Evolutionary conservation across 2,797 vertebrate species (phyloP), one percentile per base, ranked within the genome.

Genomic region (Geotrypetes seraphini): DNA sequence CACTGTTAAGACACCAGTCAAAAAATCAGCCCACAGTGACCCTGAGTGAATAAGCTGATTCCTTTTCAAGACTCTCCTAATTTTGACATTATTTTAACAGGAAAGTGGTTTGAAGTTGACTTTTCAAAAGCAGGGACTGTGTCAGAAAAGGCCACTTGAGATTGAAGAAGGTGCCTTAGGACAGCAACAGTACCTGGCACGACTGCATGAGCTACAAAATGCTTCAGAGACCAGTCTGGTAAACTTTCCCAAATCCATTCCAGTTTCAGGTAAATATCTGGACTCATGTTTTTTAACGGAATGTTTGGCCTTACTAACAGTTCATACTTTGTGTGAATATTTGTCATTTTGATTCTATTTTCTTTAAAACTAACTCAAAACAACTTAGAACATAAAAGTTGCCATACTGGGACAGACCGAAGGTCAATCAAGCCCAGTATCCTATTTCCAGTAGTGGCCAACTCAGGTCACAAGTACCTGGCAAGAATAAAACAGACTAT

Each of bases 101-200:
- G 96, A 99, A 74, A 90, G 92, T 58, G 89, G 94, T 62, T 85
- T 99, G 63, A 99, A 99, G 75, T 69, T 99, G 76, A 99, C 93
- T 63, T 97, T 99, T 84, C 96, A 99, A 79, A 99, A 99, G 79
- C 94, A 97, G 74, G 92, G 88, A 28, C 60, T 84, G 51, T 83
- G 87, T 52, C 79, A 92, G 55, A 99, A 97, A 73, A 88, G 93
- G 44, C 84, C 90, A 5, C 74, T 91, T 48, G 92, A 97, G 31
- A 63, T 67, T 0, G 96, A 97, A 33, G 96, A 97, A 53, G 79
- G 85, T 31, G 70, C 76, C 3, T 57, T 87, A 36, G 87, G 90
- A 29, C 93, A 96, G 68, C 96, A 96, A 67, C 93, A 97, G 54
- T 97, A 93, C 67, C 80, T 97, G 50, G 86, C 92, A 36, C 84